phyloP scores from a whole-genome alignment of 2,113 vertebrate genomes.

The Ardeotis arabs region DNA sequence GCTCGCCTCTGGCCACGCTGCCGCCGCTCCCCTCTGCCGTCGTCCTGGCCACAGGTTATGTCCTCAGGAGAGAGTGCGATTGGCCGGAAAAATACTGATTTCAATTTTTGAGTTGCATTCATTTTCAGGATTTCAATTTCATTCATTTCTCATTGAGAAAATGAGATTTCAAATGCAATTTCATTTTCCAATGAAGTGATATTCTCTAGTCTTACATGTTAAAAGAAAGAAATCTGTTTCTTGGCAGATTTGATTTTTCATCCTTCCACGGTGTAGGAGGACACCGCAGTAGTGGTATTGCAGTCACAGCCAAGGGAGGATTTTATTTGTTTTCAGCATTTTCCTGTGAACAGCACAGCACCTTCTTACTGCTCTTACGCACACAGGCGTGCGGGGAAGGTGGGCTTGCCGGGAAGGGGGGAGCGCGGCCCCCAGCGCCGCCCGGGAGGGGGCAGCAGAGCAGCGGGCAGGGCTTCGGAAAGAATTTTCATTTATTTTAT shows the following conservation, averaged over 20 bases:
- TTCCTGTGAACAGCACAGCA: fast-evolving
- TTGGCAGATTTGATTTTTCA: neutral
- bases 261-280: fast-evolving
- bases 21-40: fast-evolving
- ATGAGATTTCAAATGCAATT: too few relatives aligned
- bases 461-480: neutral
- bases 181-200: too few relatives aligned
- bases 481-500: too few relatives aligned
- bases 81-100: fast-evolving
- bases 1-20: fast-evolving
- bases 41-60: fast-evolving
- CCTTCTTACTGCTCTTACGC: neutral
- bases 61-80: fast-evolving
- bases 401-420: too few relatives aligned
- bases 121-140: too few relatives aligned
- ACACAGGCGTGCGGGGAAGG: too few relatives aligned
- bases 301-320: neutral
- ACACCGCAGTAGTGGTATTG: fast-evolving
- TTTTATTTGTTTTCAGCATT: neutral
- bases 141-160: too few relatives aligned
- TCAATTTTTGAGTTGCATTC: neutral
- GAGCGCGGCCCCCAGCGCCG: too few relatives aligned
- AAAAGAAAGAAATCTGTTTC: neutral
- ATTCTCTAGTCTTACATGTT: fast-evolving
- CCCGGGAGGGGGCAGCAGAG: constrained; percentile 88